Percentiles rank a stretch among this genome's conserved stretches.
These are phyloP conservation scores for Ophthalmolycus amberensis DNA, from an alignment of 2,113 vertebrate genomes.

Conservation along the genomic window DNA sequence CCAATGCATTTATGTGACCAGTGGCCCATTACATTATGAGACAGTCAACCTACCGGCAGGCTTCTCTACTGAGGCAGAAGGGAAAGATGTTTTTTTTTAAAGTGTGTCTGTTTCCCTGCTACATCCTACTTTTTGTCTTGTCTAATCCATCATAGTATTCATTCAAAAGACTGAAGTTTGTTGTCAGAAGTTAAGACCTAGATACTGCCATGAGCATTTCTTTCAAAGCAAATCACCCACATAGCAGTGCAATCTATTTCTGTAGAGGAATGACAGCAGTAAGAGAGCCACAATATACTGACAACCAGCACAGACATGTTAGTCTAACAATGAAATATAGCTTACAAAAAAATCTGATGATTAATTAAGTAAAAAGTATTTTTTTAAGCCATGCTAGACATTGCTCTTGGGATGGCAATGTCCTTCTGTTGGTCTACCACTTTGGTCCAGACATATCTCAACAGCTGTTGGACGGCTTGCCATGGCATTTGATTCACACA, in stretches of 20 bases:
- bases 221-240: background rate
- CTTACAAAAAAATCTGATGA: background rate
- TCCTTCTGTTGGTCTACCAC: background rate
- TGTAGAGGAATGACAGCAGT: background rate
- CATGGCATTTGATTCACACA: background rate
- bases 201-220: background rate
- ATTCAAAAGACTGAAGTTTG: conserved; percentile 5
- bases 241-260: background rate
- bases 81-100: conserved; percentile 32
- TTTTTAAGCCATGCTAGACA: background rate
- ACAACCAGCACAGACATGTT: too few relatives aligned
- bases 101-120: conserved; percentile 19
- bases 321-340: background rate
- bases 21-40: conserved; percentile 69
- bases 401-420: background rate
- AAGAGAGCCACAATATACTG: background rate
- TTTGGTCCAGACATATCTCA: background rate
- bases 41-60: conserved; percentile 54
- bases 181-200: conserved; percentile 16
- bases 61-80: conserved; percentile 35
- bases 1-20: conserved; percentile 68
- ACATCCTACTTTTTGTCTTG: conserved; percentile 26
- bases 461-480: background rate
- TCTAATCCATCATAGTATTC: conserved; percentile 21
- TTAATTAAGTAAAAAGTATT: background rate